phyloP scores from a whole-genome alignment of 2,888 invertebrate species.

The Halictus ligatus region DNA sequence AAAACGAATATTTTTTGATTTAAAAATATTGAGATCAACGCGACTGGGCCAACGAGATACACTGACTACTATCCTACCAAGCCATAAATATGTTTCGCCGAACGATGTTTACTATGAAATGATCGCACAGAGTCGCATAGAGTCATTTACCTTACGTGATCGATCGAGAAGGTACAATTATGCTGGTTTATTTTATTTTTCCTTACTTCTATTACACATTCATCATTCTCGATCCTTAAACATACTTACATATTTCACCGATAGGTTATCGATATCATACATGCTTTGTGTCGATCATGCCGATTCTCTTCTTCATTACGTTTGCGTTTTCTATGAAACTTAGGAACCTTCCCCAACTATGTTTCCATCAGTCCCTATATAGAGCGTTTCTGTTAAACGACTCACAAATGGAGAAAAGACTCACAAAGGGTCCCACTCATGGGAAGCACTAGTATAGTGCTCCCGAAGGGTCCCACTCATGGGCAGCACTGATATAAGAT shows the following conservation, averaged over 20 bases:
- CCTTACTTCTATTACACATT: not conserved
- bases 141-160: not conserved
- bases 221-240: slow-evolving; percentile 25
- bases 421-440: slow-evolving; percentile 3
- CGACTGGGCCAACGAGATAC: too few species aligned
- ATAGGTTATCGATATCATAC: not conserved
- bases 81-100: too few species aligned
- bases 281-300: not conserved
- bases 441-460: not conserved
- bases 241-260: slow-evolving; percentile 3
- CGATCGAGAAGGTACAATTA: slow-evolving; percentile 8
- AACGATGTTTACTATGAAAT: not conserved
- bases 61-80: too few species aligned
- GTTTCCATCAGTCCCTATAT: not conserved
- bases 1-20: too few species aligned
- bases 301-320: not conserved
- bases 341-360: not conserved
- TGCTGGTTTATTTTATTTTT: slow-evolving; percentile 6
- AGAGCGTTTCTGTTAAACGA: not conserved
- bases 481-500: slow-evolving; percentile 2
- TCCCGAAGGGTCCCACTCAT: slow-evolving; percentile 7
- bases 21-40: too few species aligned
- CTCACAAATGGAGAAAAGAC: slow-evolving; percentile 1
- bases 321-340: not conserved
- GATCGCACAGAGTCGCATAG: not conserved